phyloP scores from a whole-genome alignment of 2,113 vertebrate genomes.

The Pterocles gutturalis region DNA sequence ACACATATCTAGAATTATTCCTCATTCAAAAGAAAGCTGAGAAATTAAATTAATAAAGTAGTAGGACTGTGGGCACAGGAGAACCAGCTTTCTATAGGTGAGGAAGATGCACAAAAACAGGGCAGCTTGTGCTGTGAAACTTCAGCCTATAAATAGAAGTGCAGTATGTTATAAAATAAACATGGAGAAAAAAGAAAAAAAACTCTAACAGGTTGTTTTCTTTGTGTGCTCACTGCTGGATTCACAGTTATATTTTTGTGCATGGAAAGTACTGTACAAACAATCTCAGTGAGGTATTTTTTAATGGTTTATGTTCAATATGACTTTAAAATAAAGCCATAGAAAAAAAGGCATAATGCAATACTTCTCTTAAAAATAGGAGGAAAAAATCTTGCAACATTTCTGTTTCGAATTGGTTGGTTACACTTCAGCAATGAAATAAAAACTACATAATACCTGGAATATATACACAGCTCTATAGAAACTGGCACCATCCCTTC shows the following conservation, averaged over 20 bases:
- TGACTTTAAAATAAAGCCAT: neutral
- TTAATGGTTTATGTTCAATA: neutral
- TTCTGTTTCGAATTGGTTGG: neutral
- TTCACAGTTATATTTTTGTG: neutral
- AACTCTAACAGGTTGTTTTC: neutral
- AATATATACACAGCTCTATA: neutral
- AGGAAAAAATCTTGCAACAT: neutral
- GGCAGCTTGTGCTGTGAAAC: neutral
- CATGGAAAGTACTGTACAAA: conserved; percentile 10
- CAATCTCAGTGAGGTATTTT: neutral
- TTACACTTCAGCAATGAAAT: neutral
- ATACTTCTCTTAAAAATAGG: neutral
- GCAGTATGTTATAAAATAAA: conserved; percentile 35
- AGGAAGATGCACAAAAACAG: neutral
- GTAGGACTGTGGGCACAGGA: neutral
- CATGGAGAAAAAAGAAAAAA: neutral
- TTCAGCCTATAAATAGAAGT: conserved; percentile 17
- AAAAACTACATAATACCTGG: neutral
- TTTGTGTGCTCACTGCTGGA: neutral
- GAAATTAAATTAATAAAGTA: neutral
- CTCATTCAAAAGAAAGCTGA: neutral
- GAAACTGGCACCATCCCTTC: neutral
- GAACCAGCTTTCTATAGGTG: neutral
- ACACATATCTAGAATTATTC: neutral
- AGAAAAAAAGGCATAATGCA: neutral